These are phyloP conservation scores for Orthosia gracilis DNA, from an alignment of 2,888 invertebrate species.

Conservation along the genomic window DNA sequence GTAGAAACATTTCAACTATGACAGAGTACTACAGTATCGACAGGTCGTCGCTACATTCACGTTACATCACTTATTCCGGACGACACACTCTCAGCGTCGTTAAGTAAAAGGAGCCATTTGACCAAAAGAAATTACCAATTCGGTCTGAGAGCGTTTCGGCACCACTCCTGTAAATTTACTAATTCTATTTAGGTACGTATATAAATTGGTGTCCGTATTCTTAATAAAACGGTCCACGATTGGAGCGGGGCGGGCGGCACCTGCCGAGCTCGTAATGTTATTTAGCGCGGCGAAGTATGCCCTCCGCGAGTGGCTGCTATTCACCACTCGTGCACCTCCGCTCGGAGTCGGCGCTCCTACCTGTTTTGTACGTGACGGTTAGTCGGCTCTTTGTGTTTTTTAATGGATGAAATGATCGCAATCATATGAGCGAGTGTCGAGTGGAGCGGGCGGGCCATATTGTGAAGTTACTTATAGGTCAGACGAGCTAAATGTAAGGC, in stretches of 20 bases:
- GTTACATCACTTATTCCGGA: conserved; percentile 33
- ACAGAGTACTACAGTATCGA: background rate
- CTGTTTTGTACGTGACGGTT: conserved; percentile 35
- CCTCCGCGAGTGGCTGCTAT: conserved; percentile 22
- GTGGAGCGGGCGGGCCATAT: background rate
- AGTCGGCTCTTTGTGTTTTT: conserved; percentile 18
- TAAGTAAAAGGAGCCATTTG: conserved; percentile 48
- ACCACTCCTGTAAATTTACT: conserved; percentile 39
- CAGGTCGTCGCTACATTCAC: background rate
- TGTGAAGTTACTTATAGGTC: no score
- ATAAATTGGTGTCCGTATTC: conserved; percentile 49
- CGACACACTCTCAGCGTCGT: conserved; percentile 8
- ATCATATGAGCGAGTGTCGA: conserved; percentile 3
- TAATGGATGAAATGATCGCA: conserved; percentile 40
- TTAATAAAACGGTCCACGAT: conserved; percentile 47
- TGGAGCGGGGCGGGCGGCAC: background rate
- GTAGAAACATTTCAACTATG: background rate
- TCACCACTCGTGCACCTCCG: conserved; percentile 16
- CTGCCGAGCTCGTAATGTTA: conserved; percentile 36
- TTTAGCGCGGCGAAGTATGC: conserved; percentile 22
- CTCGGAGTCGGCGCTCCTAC: background rate
- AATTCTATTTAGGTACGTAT: conserved; percentile 42
- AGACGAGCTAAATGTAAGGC: no score
- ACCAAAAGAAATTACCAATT: conserved; percentile 44
- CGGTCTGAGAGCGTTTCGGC: conserved; percentile 10